Evolutionary conservation across 2,888 invertebrate species (phyloP).

Genomic region (Strigamia crassipes): DNA sequence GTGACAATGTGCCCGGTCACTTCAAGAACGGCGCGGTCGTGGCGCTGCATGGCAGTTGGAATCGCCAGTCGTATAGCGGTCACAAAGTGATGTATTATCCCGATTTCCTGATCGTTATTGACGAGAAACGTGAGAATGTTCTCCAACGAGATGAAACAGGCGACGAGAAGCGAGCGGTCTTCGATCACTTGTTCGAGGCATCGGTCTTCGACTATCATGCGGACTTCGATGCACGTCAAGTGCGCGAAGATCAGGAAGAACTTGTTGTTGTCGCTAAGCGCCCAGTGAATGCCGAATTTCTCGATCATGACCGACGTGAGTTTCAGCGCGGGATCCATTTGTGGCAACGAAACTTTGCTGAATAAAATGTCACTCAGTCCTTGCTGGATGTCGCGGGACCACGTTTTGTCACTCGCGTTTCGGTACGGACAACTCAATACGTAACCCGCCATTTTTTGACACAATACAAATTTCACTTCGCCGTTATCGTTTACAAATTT

Average conservation of each 20-base stretch:
- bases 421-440: constrained; percentile 63
- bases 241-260: constrained; percentile 76
- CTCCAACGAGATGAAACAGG: constrained; percentile 57
- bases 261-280: constrained; percentile 67
- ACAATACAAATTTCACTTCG: constrained; percentile 86
- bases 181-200: constrained; percentile 54
- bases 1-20: neutral
- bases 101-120: constrained; percentile 53
- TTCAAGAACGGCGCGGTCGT: constrained; percentile 33
- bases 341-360: constrained; percentile 83
- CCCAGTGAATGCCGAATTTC: constrained; percentile 82
- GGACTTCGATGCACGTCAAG: constrained; percentile 86
- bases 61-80: neutral
- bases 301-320: constrained; percentile 80
- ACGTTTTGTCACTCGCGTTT: constrained; percentile 63
- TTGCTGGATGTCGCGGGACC: constrained; percentile 81
- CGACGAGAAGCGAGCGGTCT: constrained; percentile 54
- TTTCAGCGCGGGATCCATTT: constrained; percentile 85
- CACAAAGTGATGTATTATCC: constrained; percentile 18
- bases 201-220: constrained; percentile 90
- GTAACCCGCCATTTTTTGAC: constrained; percentile 75
- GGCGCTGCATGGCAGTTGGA: constrained; percentile 34
- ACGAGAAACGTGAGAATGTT: constrained; percentile 56
- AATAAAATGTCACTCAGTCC: constrained; percentile 81
- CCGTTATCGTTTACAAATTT: constrained; percentile 79